Evolutionary conservation across 2,113 vertebrate genomes (phyloP).

Genomic region (Rhinoptilus africanus): DNA sequence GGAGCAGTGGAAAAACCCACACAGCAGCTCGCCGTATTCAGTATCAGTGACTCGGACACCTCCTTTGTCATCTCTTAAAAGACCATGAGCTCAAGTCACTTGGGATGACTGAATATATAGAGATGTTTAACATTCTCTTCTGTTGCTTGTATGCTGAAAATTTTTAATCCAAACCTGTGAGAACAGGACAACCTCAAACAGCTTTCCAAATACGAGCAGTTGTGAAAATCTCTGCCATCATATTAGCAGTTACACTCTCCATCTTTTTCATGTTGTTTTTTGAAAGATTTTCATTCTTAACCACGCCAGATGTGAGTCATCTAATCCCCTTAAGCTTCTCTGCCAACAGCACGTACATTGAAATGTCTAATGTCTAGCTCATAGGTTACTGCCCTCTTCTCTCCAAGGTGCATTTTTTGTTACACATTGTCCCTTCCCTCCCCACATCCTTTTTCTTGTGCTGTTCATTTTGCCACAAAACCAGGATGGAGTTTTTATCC

Average conservation of each 20-base stretch:
- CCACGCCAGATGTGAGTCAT: not conserved
- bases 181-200: not conserved
- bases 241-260: not conserved
- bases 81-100: not conserved
- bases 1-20: not conserved
- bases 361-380: not conserved
- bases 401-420: not conserved
- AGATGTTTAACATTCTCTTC: not conserved
- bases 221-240: not conserved
- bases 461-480: not conserved
- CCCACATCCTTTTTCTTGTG: not conserved
- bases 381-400: not conserved
- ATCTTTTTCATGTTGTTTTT: not conserved
- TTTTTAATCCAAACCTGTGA: not conserved
- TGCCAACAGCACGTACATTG: not conserved
- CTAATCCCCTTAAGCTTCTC: not conserved
- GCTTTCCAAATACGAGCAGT: not conserved
- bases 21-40: not conserved
- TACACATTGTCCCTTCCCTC: not conserved
- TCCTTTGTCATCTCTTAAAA: not conserved
- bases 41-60: not conserved
- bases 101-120: not conserved
- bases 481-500: not conserved
- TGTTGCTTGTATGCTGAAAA: not conserved
- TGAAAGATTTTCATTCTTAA: not conserved